Percentiles rank a stretch among this genome's conserved stretches.
Conservation (phyloP, 2,888 invertebrate species). For the Malacosoma neustria region DNA sequence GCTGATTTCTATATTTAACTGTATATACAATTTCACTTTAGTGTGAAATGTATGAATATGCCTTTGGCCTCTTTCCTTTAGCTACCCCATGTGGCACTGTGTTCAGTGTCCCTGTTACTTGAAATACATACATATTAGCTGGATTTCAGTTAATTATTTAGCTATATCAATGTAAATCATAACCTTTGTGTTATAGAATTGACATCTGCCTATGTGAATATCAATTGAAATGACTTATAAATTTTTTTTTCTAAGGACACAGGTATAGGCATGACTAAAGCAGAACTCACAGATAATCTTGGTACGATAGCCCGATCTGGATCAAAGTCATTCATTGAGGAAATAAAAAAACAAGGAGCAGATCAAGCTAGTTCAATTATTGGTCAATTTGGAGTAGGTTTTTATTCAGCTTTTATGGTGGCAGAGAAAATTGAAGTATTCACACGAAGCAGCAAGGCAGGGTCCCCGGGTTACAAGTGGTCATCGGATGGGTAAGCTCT, state of each 20-base stretch:
- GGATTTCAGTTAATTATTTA: no score
- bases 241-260: constrained; percentile 78
- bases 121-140: no score
- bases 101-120: no score
- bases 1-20: no score
- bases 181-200: no score
- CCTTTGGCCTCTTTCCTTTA: no score
- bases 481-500: constrained; percentile 86
- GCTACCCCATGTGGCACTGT: no score
- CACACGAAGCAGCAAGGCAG: constrained; percentile 80
- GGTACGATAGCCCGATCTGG: constrained; percentile 98
- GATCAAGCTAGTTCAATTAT: constrained; percentile 85
- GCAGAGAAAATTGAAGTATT: constrained; percentile 95
- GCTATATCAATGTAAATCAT: no score
- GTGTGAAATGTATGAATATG: no score
- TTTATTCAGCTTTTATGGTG: constrained; percentile 98
- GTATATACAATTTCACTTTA: no score
- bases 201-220: background rate
- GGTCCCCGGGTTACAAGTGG: constrained; percentile 88
- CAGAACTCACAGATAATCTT: constrained; percentile 91
- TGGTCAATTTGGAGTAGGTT: constrained; percentile 98
- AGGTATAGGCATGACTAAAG: constrained; percentile 96
- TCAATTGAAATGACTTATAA: constrained; percentile 1
- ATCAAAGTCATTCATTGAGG: constrained; percentile 93
- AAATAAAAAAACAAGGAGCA: constrained; percentile 81